Conservation (phyloP, 2,113 vertebrate species). For the Coptodon rendalli region DNA sequence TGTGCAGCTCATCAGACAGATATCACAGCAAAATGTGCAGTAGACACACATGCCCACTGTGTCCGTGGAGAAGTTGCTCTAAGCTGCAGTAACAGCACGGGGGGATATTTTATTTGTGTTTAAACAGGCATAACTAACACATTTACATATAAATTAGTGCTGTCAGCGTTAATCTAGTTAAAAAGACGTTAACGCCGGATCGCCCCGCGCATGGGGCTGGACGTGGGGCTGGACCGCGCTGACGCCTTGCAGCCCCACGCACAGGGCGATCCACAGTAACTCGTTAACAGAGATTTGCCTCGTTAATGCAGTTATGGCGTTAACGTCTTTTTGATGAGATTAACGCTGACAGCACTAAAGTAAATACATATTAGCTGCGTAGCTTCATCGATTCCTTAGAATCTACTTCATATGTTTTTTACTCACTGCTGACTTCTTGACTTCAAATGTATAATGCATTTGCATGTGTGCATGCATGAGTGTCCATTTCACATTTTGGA, state of each 20-base stretch:
- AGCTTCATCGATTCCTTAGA: background rate
- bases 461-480: background rate
- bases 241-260: background rate
- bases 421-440: background rate
- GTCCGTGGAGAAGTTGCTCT: background rate
- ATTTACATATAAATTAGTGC: background rate
- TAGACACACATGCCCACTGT: background rate
- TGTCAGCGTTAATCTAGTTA: background rate
- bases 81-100: background rate
- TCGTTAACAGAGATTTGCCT: background rate
- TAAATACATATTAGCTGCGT: background rate
- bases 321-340: fast-evolving
- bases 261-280: background rate
- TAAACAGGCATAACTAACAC: background rate
- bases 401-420: background rate
- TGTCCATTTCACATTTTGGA: background rate
- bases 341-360: background rate
- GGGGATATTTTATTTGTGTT: background rate
- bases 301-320: background rate
- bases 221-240: background rate
- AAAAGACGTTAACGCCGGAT: fast-evolving
- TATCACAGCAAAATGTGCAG: fast-evolving
- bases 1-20: background rate
- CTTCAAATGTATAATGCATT: background rate
- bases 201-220: background rate